Conservation (phyloP, 2,113 vertebrate species). For the Rhinoderma darwinii region DNA sequence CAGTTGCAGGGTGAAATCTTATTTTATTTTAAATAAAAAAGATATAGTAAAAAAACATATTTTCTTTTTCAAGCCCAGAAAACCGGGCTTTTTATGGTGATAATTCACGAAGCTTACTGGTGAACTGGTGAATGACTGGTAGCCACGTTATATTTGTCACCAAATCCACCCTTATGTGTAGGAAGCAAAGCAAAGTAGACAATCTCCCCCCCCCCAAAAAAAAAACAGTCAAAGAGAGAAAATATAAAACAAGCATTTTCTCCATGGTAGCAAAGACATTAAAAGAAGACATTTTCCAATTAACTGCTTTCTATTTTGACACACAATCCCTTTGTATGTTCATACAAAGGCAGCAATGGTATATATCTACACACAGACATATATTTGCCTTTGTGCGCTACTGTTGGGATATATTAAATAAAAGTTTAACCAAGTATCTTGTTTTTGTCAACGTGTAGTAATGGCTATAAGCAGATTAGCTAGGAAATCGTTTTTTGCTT, state of each 20-base stretch:
- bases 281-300: conserved; percentile 53
- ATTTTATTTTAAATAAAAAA: too few species aligned
- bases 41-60: too few species aligned
- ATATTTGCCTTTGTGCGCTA: conserved; percentile 26
- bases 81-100: background rate
- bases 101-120: background rate
- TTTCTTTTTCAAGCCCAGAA: too few species aligned
- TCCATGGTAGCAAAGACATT: conserved; percentile 51
- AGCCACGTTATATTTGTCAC: background rate
- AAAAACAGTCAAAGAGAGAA: background rate
- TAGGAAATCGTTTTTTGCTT: background rate
- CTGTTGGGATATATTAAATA: conserved; percentile 12
- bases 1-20: too few species aligned
- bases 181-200: background rate
- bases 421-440: conserved; percentile 20
- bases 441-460: background rate
- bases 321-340: conserved; percentile 40
- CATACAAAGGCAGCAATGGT: conserved; percentile 48
- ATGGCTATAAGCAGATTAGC: background rate
- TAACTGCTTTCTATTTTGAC: conserved; percentile 43
- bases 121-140: background rate
- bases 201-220: background rate
- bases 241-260: conserved; percentile 22
- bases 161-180: background rate
- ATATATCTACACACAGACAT: conserved; percentile 30